A percentile compares a stretch with the other conserved stretches of the same genome.
phyloP scores from a whole-genome alignment of 2,797 vertebrate species.

The Silurus aristotelis region DNA sequence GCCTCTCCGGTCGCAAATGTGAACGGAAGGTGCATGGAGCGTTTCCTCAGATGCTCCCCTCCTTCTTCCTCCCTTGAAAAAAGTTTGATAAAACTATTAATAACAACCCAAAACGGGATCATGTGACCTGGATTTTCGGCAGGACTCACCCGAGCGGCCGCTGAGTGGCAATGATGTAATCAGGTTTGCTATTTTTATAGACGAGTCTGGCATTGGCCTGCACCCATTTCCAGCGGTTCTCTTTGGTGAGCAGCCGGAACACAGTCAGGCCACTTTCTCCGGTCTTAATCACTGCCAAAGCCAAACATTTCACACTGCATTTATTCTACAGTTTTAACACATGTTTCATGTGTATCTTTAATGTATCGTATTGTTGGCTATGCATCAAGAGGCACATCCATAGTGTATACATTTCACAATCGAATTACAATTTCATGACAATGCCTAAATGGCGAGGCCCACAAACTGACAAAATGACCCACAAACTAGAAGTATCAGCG shows the following conservation, averaged over 20 bases:
- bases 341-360: too few species aligned
- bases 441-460: too few species aligned
- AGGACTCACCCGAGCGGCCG: conserved; percentile 77
- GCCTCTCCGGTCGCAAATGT: conserved; percentile 82
- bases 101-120: neutral
- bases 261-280: conserved; percentile 80
- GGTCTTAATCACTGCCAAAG: conserved; percentile 77
- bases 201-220: conserved; percentile 80
- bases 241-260: conserved; percentile 84
- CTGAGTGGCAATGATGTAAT: conserved; percentile 82
- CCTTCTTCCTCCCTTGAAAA: conserved; percentile 80
- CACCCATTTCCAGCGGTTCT: conserved; percentile 81
- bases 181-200: conserved; percentile 77
- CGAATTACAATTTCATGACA: too few species aligned
- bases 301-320: neutral
- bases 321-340: neutral
- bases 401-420: too few species aligned
- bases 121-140: neutral
- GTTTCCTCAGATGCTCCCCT: conserved; percentile 78
- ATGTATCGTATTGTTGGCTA: too few species aligned
- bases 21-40: conserved; percentile 80
- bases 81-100: too few species aligned
- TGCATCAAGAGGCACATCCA: too few species aligned
- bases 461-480: neutral
- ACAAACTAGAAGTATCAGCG: neutral